phyloP scores from a whole-genome alignment of 53 echinoderm and acorn worm genomes.

The Stichopus horrens region DNA sequence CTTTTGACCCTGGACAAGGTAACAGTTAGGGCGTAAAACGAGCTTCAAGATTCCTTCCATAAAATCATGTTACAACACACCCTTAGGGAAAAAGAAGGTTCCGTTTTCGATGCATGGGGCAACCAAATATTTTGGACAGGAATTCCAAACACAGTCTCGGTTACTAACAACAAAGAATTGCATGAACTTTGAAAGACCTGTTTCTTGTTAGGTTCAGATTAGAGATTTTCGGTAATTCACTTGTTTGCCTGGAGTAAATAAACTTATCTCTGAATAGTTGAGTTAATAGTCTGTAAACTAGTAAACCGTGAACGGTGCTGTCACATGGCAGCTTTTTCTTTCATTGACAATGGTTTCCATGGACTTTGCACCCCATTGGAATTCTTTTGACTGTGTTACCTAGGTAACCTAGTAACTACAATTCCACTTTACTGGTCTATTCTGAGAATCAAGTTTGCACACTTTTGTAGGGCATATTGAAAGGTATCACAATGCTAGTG shows the following conservation, averaged over 20 bases:
- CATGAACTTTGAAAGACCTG: slow-evolving; percentile 18
- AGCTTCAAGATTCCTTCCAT: not conserved
- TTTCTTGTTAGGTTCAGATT: not conserved
- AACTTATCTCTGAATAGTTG: slow-evolving; percentile 23
- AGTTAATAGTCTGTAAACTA: slow-evolving; percentile 6
- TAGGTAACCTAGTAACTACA: slow-evolving; percentile 17
- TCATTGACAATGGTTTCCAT: slow-evolving; percentile 15
- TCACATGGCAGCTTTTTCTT: slow-evolving; percentile 11
- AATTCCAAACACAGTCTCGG: slow-evolving; percentile 35
- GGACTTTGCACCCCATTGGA: slow-evolving; percentile 38
- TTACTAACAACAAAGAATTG: slow-evolving; percentile 33
- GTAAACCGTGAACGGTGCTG: slow-evolving; percentile 6
- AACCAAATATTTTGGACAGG: slow-evolving; percentile 42
- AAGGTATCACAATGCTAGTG: not conserved
- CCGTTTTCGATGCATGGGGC: slow-evolving; percentile 11
- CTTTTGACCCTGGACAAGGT: slow-evolving; percentile 16
- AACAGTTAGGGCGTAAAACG: slow-evolving; percentile 22
- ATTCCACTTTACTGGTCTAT: not conserved
- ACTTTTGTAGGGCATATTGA: not conserved
- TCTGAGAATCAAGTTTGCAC: slow-evolving; percentile 5
- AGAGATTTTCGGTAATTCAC: not conserved
- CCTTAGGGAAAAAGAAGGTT: slow-evolving; percentile 25
- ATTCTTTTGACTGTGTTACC: slow-evolving; percentile 23
- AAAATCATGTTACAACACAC: slow-evolving; percentile 26
- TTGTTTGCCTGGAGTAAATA: slow-evolving; percentile 21